Percentiles rank a stretch among this genome's conserved stretches.
These are phyloP conservation scores for Brachyhypopomus gauderio DNA, from an alignment of 2,113 vertebrate genomes.

Conservation along the genomic window DNA sequence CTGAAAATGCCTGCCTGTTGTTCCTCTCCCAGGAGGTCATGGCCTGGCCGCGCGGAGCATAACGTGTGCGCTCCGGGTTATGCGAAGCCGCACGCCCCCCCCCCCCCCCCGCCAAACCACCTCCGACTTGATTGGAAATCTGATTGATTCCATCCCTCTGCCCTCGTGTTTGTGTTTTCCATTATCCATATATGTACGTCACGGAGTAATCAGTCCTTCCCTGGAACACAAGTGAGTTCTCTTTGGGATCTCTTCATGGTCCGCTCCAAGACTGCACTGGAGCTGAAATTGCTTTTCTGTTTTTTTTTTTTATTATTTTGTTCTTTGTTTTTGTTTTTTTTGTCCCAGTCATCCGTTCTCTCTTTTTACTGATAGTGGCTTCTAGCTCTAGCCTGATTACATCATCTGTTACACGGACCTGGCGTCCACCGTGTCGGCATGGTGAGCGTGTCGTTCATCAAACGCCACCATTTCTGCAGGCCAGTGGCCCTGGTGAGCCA, in stretches of 20 bases:
- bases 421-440: slow-evolving; percentile 35
- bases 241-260: neutral
- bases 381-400: slow-evolving; percentile 42
- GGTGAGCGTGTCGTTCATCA: slow-evolving; percentile 41
- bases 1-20: neutral
- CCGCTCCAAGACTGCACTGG: slow-evolving; percentile 5
- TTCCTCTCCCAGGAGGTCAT: neutral
- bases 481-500: slow-evolving; percentile 23
- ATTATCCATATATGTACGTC: slow-evolving; percentile 35
- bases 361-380: slow-evolving; percentile 19
- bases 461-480: slow-evolving; percentile 35
- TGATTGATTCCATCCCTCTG: slow-evolving; percentile 35
- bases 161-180: slow-evolving; percentile 32
- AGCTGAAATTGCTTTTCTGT: slow-evolving; percentile 26
- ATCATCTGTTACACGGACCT: slow-evolving; percentile 31
- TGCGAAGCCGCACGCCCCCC: too few species aligned
- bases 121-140: slow-evolving; percentile 40
- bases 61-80: neutral
- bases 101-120: neutral
- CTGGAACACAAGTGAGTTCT: slow-evolving; percentile 8
- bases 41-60: neutral
- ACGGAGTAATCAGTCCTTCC: slow-evolving; percentile 25
- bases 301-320: neutral
- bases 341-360: neutral
- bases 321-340: neutral